phyloP scores from a whole-genome alignment of 2,113 vertebrate species.

The Herpetotheres cachinnans region DNA sequence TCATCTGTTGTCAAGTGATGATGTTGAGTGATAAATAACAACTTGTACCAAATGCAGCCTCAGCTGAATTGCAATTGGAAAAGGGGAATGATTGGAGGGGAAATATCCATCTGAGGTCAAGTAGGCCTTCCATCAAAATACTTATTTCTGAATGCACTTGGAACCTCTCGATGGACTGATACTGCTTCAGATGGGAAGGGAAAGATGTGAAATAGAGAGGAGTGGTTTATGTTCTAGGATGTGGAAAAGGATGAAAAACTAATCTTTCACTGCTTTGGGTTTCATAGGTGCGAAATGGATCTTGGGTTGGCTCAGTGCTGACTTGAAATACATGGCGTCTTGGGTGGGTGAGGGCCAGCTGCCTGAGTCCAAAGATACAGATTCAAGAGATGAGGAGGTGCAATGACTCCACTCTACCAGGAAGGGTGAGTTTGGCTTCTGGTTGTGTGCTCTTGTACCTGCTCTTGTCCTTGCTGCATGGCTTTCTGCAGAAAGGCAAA shows the following conservation, averaged over 20 bases:
- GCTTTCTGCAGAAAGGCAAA: not conserved
- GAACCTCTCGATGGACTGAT: not conserved
- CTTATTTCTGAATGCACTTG: not conserved
- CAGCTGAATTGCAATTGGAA: not conserved
- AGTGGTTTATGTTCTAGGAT: not conserved
- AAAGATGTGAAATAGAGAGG: not conserved
- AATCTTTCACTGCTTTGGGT: not conserved
- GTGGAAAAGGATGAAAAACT: not conserved
- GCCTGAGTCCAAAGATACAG: not conserved
- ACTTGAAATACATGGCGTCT: not conserved
- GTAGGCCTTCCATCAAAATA: not conserved
- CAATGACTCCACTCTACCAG: not conserved
- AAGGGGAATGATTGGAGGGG: not conserved
- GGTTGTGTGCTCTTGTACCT: not conserved
- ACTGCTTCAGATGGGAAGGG: not conserved
- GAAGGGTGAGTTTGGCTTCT: not conserved
- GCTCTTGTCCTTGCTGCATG: rapidly evolving
- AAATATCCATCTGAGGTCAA: not conserved
- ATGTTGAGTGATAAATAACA: not conserved
- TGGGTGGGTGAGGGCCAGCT: not conserved
- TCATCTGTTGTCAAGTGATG: not conserved
- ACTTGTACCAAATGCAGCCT: not conserved
- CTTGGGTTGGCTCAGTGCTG: not conserved
- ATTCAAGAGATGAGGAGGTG: not conserved
- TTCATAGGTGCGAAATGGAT: not conserved